Evolutionary conservation across 2,888 invertebrate genomes (phyloP).

Genomic region (Odontomyia ornata): DNA sequence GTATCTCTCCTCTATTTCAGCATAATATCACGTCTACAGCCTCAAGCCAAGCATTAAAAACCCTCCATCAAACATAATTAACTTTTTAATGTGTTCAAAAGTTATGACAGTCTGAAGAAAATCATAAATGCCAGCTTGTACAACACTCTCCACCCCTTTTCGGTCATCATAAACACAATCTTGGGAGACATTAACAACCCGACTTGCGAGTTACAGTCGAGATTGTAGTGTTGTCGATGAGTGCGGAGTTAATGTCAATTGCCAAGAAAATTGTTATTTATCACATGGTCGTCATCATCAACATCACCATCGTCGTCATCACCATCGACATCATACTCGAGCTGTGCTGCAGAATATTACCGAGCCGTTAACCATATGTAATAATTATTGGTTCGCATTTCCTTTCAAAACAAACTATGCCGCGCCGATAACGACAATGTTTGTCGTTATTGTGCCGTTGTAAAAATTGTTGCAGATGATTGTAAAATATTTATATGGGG

Average conservation of each 20-base stretch:
- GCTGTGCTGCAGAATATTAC: background rate
- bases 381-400: background rate
- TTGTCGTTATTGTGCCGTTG: too few species aligned
- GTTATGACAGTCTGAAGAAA: conserved; percentile 14
- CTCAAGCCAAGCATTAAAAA: background rate
- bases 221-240: background rate
- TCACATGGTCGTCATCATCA: background rate
- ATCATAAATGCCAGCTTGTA: conserved; percentile 3
- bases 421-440: too few species aligned
- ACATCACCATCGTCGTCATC: too few species aligned
- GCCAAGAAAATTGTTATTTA: conserved; percentile 36
- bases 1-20: too few species aligned
- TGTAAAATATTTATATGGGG: too few species aligned
- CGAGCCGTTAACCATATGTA: background rate
- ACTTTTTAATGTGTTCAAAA: conserved; percentile 31
- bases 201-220: background rate
- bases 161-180: background rate
- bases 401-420: too few species aligned
- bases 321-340: too few species aligned
- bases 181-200: background rate
- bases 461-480: too few species aligned
- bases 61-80: conserved; percentile 30
- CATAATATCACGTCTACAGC: too few species aligned
- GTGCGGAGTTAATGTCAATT: conserved; percentile 6
- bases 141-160: background rate